Conservation (phyloP, 2,113 vertebrate species). For the Ochotona curzoniae region DNA sequence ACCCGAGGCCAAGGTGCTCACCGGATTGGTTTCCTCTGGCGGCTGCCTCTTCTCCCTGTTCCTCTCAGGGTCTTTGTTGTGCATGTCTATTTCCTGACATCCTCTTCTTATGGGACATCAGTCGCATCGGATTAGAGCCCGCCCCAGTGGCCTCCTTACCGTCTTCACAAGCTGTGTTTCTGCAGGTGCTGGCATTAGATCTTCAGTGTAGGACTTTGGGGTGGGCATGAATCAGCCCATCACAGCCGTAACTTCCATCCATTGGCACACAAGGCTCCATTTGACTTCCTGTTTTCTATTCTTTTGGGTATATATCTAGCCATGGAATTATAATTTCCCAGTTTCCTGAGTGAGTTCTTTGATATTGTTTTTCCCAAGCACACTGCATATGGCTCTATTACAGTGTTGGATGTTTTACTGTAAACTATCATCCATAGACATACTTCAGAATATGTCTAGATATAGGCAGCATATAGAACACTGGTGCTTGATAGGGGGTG, state of each 20-base stretch:
- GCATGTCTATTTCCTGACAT: not conserved
- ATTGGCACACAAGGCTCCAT: not conserved
- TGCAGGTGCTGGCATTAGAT: not conserved
- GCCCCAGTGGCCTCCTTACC: not conserved
- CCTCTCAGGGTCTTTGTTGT: not conserved
- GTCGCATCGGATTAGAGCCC: not conserved
- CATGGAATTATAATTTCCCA: not conserved
- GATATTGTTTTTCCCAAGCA: not conserved
- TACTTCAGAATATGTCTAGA: not conserved
- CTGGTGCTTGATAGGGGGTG: not conserved
- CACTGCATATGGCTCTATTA: not conserved
- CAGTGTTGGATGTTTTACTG: not conserved
- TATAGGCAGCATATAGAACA: not conserved
- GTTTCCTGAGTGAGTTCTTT: not conserved
- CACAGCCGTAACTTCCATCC: too few species aligned
- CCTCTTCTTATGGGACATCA: not conserved
- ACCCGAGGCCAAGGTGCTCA: not conserved
- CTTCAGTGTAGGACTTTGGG: not conserved
- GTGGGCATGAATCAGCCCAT: not conserved
- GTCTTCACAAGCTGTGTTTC: not conserved
- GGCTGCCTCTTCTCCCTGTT: not conserved
- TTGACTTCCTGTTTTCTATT: not conserved
- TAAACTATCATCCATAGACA: not conserved
- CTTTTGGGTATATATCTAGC: not conserved
- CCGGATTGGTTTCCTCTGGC: not conserved